Conservation (phyloP, 92 coral and sea anemone species). For the Chrysogorgia sp. region DNA sequence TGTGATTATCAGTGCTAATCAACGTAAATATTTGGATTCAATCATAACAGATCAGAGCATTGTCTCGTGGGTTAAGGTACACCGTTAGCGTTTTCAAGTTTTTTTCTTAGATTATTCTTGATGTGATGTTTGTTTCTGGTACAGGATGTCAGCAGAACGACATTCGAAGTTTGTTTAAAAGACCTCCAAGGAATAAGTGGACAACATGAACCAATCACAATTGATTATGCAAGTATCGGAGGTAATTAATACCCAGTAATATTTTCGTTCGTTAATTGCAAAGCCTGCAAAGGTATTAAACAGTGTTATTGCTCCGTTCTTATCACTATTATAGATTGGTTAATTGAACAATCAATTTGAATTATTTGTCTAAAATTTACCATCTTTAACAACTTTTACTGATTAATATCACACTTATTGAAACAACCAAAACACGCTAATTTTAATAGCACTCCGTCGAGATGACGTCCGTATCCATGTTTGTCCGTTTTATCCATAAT, state of each 20-base stretch:
- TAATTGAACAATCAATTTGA: neutral
- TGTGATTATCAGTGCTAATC: conserved; percentile 65
- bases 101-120: neutral
- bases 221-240: conserved; percentile 69
- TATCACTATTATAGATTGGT: neutral
- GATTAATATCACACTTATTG: no score
- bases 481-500: no score
- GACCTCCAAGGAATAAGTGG: conserved; percentile 64
- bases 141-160: conserved; percentile 60
- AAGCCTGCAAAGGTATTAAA: no score
- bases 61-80: conserved; percentile 32
- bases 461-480: no score
- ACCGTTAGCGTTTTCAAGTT: neutral
- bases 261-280: no score
- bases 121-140: neutral
- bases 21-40: neutral
- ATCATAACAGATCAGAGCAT: neutral
- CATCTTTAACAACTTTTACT: no score
- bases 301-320: no score
- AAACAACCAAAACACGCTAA: no score
- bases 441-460: no score
- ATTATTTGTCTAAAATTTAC: no score
- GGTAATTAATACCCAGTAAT: conserved; percentile 32
- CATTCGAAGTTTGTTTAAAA: conserved; percentile 68
- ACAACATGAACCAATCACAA: conserved; percentile 56